A percentile compares a stretch with the other conserved stretches of the same genome.
Conservation (phyloP, 2,888 invertebrate genomes). For the Lydus trimaculatus region DNA sequence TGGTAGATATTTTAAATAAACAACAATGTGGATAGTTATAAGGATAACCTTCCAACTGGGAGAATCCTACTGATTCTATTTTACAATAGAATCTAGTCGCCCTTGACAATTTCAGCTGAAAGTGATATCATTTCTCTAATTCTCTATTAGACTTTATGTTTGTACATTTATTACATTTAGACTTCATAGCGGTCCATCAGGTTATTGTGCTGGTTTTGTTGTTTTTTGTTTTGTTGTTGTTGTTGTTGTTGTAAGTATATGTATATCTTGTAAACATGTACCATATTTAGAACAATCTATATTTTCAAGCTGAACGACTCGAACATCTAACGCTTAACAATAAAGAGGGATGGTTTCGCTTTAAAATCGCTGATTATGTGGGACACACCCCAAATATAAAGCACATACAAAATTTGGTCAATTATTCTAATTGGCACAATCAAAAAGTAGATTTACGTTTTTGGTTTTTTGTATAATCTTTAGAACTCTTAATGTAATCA, state of each 20-base stretch:
- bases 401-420: too few relatives aligned
- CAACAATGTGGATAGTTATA: background rate
- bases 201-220: slow-evolving; percentile 16
- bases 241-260: background rate
- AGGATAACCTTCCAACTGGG: background rate
- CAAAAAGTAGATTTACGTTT: too few relatives aligned
- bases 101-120: slow-evolving; percentile 1
- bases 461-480: too few relatives aligned
- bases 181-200: slow-evolving; percentile 5
- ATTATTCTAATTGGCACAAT: too few relatives aligned
- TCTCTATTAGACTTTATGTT: background rate
- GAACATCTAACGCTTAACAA: background rate
- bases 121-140: background rate
- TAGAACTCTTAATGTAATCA: too few relatives aligned
- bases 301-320: slow-evolving; percentile 30
- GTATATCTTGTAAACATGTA: slow-evolving; percentile 27
- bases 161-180: background rate
- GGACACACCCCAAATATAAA: background rate
- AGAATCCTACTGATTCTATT: background rate
- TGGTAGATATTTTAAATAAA: background rate
- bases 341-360: background rate
- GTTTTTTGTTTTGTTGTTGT: background rate
- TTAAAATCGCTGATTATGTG: background rate
- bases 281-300: slow-evolving; percentile 36
- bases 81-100: background rate